Base-by-base conservation (phyloP, 2,113 vertebrate species). In the Rhizomys pruinosus region DNA sequence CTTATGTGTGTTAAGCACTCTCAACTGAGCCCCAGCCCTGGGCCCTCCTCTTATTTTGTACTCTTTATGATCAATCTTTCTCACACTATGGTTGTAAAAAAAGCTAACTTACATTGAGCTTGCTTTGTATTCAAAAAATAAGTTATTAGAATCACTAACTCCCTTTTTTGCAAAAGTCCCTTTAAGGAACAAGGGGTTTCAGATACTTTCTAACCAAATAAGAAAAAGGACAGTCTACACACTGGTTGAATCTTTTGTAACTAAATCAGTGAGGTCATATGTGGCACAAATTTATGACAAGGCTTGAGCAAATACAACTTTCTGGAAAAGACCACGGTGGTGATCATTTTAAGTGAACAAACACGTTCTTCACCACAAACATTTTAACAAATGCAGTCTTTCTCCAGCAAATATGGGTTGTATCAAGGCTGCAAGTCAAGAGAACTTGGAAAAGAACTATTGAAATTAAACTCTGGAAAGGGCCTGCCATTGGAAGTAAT, bases 281-380 rank as follows among this genome's bases (percentile, higher is more conserved):
- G 63, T 25, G 80, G 32, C n/a, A 52, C 32, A 59, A 76, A 79
- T 47, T 59, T 79, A 52, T 76, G 68, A 79, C 12, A 68, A 92
- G 57, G 15, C 19, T 85, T 87, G 16, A 92, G 37, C 52, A 92
- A 87, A 87, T 80, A 29, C n/a, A 47, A 76, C n/a, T 17, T 74
- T 84, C 68, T 74, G 57, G 77, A n/a, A 88, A 91, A 92, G 89
- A 84, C 17, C 20, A 29, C 19, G 42, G 39, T 52, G n/a, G 15
- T 68, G 61, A 87, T 79, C 15, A 78, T 92, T 92, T 90, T 78
- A 94, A 79, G 57, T 55, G 81, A 94, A 78, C 52, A 91, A 59
- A 74, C 39, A 87, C 34, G 74, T 84, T 90, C 66, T 76, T 88
- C 84, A 64, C 84, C 25, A 74, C n/a, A 92, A 39, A 15, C 20